Base-by-base conservation (phyloP, 1,140 invertebrate genomes). In the Eriosoma lanigerum region DNA sequence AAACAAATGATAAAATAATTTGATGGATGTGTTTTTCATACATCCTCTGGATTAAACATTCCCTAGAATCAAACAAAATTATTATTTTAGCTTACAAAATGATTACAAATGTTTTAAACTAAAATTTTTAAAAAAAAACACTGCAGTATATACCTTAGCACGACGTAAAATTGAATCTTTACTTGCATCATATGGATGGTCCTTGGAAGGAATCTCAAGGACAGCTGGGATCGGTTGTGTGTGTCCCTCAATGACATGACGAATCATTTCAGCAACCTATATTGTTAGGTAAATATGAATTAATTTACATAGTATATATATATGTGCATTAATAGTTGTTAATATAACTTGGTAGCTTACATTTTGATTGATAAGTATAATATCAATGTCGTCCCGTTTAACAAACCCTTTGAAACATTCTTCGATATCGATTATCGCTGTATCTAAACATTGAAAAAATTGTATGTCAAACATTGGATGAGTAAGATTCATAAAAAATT, bases 351-450 rank as follows among this genome's bases (percentile, higher is more conserved):
- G 8, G 3, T 8, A 80, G 86, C 89, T 89, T 87, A 93, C 91
- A 87, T 98, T 98, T 87, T 99, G 98, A 87, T 98, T 99, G 82
- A 99, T 99, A 15, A 99, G 90, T 84, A 99, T 98, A 82, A 99
- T 99, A 85, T 98, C 98, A 83, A 99, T 97, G 86, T 99, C 98
- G 87, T 98, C 96, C 81, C 98, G 90, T 85, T 94, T 96, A 4
- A 97, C 87, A 86, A 99, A 99, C 80, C 91, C 90, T 86, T 97
- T 96, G 88, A 99, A 99, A 80, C 93, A 93, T 82, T 99, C 97
- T 87, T 99, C 98, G 84, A 99, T 95, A 86, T 99, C 98, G 85
- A 93, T 93, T 0, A 98, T 91, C 82, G 94, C 90, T 32, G 97
- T 99, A 86, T 97, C 96, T 98, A 85, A 81, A 89, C 89, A 85